phyloP scores from a whole-genome alignment of 2,113 vertebrate genomes.

The Eudyptes chrysolophus region DNA sequence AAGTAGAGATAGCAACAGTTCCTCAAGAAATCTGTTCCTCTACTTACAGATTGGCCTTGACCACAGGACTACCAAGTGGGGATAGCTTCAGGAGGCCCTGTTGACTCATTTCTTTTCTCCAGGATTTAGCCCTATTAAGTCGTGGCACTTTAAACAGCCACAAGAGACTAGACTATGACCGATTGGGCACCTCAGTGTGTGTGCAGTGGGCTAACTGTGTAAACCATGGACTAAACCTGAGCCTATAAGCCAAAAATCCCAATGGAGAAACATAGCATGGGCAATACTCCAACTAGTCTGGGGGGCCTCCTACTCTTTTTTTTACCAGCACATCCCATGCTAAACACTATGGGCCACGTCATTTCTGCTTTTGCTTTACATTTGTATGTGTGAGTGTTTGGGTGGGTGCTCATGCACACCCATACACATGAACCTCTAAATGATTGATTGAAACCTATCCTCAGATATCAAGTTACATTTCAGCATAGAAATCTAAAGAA shows the following conservation, averaged over 20 bases:
- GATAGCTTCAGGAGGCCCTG: not conserved
- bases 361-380: not conserved
- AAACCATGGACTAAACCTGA: not conserved
- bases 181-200: fast-evolving
- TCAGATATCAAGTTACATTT: not conserved
- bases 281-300: not conserved
- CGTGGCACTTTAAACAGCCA: not conserved
- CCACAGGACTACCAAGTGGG: not conserved
- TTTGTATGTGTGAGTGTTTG: not conserved
- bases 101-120: not conserved
- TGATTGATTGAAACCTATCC: not conserved
- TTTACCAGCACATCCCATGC: not conserved
- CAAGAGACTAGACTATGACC: not conserved
- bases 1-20: not conserved
- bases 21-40: not conserved
- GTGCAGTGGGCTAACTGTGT: not conserved
- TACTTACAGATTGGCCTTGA: not conserved
- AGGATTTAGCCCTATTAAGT: not conserved
- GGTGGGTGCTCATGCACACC: not conserved
- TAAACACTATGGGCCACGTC: not conserved
- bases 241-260: not conserved
- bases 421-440: fast-evolving
- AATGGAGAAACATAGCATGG: not conserved
- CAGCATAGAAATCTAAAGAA: not conserved
- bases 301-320: too few relatives aligned